Conservation (phyloP, 2,797 vertebrate species). For the Harpagifer antarcticus region DNA sequence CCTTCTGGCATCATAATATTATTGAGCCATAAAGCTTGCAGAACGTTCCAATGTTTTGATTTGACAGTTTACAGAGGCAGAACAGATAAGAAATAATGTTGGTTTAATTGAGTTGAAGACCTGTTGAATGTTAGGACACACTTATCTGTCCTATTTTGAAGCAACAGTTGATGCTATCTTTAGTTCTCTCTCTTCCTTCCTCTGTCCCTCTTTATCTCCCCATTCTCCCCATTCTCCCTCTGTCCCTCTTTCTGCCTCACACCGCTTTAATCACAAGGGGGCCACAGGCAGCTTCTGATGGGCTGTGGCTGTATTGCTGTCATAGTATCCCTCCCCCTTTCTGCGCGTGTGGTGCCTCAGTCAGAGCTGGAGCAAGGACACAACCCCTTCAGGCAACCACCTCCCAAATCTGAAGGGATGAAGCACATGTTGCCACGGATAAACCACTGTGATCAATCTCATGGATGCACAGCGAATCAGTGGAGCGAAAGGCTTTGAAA, state of each 20-base stretch:
- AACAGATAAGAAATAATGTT: conserved; percentile 71
- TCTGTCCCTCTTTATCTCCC: conserved; percentile 27
- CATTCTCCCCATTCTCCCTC: conserved; percentile 41
- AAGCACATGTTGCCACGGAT: conserved; percentile 89
- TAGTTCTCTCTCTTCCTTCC: conserved; percentile 40
- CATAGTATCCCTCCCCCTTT: conserved; percentile 71
- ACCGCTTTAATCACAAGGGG: conserved; percentile 83
- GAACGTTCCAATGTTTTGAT: conserved; percentile 63
- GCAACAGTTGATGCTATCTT: conserved; percentile 80
- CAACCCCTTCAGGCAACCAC: conserved; percentile 81
- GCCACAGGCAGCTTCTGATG: conserved; percentile 80
- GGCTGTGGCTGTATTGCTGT: conserved; percentile 77
- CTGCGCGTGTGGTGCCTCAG: conserved; percentile 68
- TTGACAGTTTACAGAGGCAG: conserved; percentile 71
- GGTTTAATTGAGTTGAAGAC: conserved; percentile 84
- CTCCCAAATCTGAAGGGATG: conserved; percentile 84
- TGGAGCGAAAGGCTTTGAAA: conserved; percentile 88
- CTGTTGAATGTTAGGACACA: conserved; percentile 75
- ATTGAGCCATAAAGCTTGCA: conserved; percentile 48
- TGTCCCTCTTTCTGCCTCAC: conserved; percentile 59
- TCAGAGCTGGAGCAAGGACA: conserved; percentile 80
- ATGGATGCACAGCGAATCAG: conserved; percentile 88
- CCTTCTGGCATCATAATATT: conserved; percentile 1
- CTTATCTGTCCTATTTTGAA: conserved; percentile 74
- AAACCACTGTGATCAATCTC: conserved; percentile 91